phyloP scores from a whole-genome alignment of 2,888 invertebrate species.

The Dicycla oo region DNA sequence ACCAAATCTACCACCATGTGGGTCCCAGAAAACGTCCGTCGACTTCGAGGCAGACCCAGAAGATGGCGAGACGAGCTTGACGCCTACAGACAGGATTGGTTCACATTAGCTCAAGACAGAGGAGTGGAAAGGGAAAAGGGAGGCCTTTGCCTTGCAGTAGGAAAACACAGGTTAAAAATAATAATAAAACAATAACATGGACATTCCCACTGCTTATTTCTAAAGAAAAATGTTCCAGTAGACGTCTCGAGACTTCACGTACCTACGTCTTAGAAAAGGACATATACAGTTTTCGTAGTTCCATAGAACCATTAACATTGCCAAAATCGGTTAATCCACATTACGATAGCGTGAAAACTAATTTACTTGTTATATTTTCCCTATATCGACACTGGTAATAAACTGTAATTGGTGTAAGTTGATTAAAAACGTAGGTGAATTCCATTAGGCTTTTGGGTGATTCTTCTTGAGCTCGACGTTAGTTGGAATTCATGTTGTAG shows the following conservation, averaged over 20 bases:
- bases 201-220: background rate
- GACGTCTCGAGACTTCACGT: background rate
- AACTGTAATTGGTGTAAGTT: slow-evolving; percentile 22
- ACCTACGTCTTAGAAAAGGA: background rate
- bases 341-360: background rate
- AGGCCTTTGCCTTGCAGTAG: no score
- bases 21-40: no score
- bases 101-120: no score
- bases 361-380: background rate
- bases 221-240: background rate
- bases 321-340: background rate
- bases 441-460: background rate
- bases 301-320: background rate
- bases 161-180: no score
- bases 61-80: no score
- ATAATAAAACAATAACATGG: no score
- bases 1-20: background rate
- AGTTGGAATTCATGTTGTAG: background rate
- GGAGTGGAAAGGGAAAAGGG: no score
- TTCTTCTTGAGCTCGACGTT: background rate
- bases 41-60: no score
- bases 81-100: no score
- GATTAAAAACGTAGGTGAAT: slow-evolving; percentile 16
- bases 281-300: background rate
- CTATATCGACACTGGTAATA: background rate